Conservation (phyloP, 2,113 vertebrate genomes). For the Chionis minor region DNA sequence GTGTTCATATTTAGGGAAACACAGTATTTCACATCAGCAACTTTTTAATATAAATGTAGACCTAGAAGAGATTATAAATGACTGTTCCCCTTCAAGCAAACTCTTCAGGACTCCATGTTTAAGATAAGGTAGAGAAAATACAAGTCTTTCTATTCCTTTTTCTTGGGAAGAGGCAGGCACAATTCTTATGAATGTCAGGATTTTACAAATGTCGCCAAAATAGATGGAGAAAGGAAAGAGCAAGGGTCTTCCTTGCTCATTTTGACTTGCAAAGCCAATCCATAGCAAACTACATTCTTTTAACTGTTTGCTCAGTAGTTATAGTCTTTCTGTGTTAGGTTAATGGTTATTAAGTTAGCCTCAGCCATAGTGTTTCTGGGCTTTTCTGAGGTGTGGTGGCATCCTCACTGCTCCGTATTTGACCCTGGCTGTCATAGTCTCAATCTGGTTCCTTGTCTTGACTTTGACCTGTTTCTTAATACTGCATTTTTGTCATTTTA, state of each 20-base stretch:
- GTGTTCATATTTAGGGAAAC: background rate
- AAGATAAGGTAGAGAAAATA: background rate
- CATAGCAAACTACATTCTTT: background rate
- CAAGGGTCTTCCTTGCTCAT: background rate
- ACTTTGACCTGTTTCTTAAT: background rate
- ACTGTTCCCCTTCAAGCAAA: background rate
- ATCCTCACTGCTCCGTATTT: background rate
- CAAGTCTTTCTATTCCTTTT: background rate
- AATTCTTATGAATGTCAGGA: background rate
- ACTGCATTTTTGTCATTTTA: background rate
- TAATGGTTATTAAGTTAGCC: background rate
- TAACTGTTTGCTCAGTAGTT: background rate
- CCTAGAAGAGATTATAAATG: background rate
- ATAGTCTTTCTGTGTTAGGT: background rate
- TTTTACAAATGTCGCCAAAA: background rate
- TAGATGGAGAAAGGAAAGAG: background rate
- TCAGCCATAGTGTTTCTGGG: background rate
- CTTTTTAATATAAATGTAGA: background rate
- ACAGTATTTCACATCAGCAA: background rate
- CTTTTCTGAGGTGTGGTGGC: background rate
- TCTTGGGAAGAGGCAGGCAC: background rate
- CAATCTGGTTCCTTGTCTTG: background rate
- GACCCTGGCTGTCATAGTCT: background rate
- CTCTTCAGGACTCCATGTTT: background rate
- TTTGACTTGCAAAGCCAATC: conserved; percentile 1